Evolutionary conservation across 2,797 vertebrate species (phyloP), one percentile per base, ranked within the genome.

Genomic region (Allobates femoralis): DNA sequence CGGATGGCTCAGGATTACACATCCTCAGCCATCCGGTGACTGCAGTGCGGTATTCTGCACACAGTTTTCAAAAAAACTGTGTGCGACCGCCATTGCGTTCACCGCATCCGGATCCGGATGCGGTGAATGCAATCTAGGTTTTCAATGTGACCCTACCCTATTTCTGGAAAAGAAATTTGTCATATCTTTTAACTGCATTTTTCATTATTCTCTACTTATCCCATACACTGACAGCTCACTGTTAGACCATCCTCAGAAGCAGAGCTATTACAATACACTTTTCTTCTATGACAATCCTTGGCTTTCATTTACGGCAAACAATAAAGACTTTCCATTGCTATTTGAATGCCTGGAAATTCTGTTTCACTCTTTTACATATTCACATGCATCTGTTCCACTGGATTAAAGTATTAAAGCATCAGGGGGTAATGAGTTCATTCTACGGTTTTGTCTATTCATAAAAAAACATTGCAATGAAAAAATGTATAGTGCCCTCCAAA

Each of bases 231-330:
- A 51, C 53, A 30, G 53, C 37, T 41, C 18, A 37, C 26, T 51
- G 3, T 66, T 64, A 66, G 46, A 76, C 23, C 21, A 60, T 26
- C 62, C 67, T 64, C 69, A 34, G 51, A 53, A 41, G 58, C 51
- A 41, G 76, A 67, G 30, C 23, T 30, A 76, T 75, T 81, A 37
- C 46, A 77, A 23, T 58, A 4, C 23, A 53, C 56, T 55, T 74
- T 23, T 76, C 53, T 78, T 83, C 50, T 75, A 60, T 81, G 26
- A 75, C 51, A 86, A 81, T 78, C 37, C 83, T 91, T 90, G 50
- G 32, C 86, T 90, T 90, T 89, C 83, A 89, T 87, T 41, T 77
- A 77, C 15, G 10, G 67, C 46, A 75, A 82, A 82, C 79, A 77
- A 58, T 67, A 82, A 50, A 86, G 37, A 81, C 21, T 41, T n/a